Evolutionary conservation across 2,797 vertebrate genomes (phyloP), one percentile per base, ranked within the genome.

Genomic region (Thaleichthys pacificus): DNA sequence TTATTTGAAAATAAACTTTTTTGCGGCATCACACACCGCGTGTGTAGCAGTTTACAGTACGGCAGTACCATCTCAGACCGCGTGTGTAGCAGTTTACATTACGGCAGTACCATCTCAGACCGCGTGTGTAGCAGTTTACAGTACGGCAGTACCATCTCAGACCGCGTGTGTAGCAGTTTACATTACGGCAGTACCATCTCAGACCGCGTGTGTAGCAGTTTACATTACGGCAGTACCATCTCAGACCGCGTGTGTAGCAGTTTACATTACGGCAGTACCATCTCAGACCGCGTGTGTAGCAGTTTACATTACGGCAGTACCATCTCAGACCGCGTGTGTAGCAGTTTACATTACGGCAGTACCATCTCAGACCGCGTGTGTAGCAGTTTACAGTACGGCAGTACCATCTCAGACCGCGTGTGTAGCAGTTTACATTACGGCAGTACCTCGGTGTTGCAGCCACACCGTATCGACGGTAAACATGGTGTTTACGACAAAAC

Each of bases 371-470:
- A 74, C 71, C 62, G 74, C 42, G 47, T 61, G 42, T 22, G 58
- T 69, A 77, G 42, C 80, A 77, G 70, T 30, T 58, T 68, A 73
- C 19, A 56, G 22, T 65, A 47, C 47, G 66, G 68, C 49, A 73
- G 68, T 77, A 73, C 76, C 24, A n/a, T n/a, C n/a, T 74, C 69
- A 75, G 63, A 74, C 71, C 62, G 74, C 42, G 47, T 61, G 42
- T 22, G 58, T 69, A 77, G 42, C 80, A 77, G 70, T 30, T 58
- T 68, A 73, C 19, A 56, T 24, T 65, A 47, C 47, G 66, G 68
- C 49, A 73, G 68, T 77, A 73, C 76, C 24, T 72, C 15, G 6
- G 22, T 28, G 65, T 61, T 24, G 73, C 66, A 62, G 15, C 62
- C 64, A 69, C 66, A 26, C 74, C 70, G 73, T 30, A 61, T 35